These are phyloP conservation scores for Genyomyrus donnyi DNA, from an alignment of 2,113 vertebrate species.

Conservation along the genomic window DNA sequence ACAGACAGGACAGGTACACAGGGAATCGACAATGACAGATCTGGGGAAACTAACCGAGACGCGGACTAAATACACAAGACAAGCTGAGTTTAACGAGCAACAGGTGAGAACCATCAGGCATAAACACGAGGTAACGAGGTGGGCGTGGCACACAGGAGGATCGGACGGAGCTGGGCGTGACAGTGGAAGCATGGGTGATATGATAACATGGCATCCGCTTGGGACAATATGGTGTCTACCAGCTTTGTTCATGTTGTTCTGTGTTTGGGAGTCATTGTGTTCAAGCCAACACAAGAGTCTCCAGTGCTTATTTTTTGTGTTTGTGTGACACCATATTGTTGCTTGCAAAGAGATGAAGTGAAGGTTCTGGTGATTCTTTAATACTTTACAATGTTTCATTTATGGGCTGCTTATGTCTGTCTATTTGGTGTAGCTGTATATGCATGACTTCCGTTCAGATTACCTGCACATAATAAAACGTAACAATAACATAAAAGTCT, in stretches of 20 bases:
- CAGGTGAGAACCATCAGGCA: too few species aligned
- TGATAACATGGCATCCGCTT: too few species aligned
- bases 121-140: too few species aligned
- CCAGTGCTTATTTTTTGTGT: neutral
- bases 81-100: too few species aligned
- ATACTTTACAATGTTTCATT: neutral
- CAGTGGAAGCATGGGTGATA: neutral
- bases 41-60: too few species aligned
- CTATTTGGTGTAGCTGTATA: neutral
- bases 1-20: too few species aligned
- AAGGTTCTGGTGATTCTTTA: neutral
- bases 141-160: too few species aligned
- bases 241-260: neutral
- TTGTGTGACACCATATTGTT: neutral
- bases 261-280: neutral
- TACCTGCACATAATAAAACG: neutral
- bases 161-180: too few species aligned
- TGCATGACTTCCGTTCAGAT: neutral
- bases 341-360: neutral
- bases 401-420: neutral
- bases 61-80: too few species aligned
- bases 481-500: neutral
- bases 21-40: too few species aligned
- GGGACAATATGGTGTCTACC: neutral
- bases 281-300: neutral